These are phyloP conservation scores for Eulithis prunata DNA, from an alignment of 2,888 invertebrate species.

Conservation along the genomic window DNA sequence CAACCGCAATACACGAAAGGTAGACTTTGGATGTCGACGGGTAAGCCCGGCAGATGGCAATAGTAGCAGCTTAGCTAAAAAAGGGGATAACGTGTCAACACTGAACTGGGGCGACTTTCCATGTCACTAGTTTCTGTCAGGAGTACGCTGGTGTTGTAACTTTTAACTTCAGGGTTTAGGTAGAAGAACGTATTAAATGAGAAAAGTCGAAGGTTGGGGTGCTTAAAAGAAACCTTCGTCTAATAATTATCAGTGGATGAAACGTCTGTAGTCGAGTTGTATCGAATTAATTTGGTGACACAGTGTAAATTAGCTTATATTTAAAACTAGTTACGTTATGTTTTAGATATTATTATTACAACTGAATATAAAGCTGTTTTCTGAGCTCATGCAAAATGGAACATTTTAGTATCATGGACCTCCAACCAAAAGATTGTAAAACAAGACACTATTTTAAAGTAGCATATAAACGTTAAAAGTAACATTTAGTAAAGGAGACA, in stretches of 20 bases:
- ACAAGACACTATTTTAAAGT: slow-evolving; percentile 77
- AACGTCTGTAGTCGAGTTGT: no score
- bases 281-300: no score
- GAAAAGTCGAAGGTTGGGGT: no score
- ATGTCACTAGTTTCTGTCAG: slow-evolving; percentile 20
- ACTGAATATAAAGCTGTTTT: no score
- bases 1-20: slow-evolving; percentile 71
- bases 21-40: slow-evolving; percentile 38
- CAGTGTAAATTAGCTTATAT: no score
- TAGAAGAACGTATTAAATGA: neutral
- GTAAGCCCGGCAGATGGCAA: slow-evolving; percentile 40
- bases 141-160: neutral
- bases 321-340: no score
- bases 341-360: no score
- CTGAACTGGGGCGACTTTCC: slow-evolving; percentile 23
- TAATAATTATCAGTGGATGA: no score
- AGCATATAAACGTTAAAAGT: slow-evolving; percentile 73
- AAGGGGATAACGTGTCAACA: slow-evolving; percentile 34
- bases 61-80: slow-evolving; percentile 33
- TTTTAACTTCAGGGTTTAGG: neutral
- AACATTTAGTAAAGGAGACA: slow-evolving; percentile 65
- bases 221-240: no score
- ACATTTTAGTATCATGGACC: slow-evolving; percentile 2
- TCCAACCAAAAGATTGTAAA: slow-evolving; percentile 71
- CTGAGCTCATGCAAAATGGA: neutral